Evolutionary conservation across 2,797 vertebrate genomes (phyloP).

Genomic region (Typhlichthys subterraneus): DNA sequence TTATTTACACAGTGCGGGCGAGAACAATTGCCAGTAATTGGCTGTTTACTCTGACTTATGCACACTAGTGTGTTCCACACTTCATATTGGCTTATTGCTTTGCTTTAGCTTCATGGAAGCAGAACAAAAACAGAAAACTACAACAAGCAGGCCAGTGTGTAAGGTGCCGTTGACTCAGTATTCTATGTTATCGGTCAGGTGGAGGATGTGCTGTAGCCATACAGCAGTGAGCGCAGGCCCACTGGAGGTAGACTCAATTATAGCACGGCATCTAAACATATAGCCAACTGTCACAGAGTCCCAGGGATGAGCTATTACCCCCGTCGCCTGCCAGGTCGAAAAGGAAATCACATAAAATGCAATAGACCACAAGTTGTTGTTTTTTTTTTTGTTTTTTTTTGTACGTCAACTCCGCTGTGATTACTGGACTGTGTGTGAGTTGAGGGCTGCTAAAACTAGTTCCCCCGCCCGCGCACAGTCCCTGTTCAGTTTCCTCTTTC

Average conservation of each 20-base stretch:
- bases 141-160: background rate
- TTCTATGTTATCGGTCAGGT: slow-evolving; percentile 25
- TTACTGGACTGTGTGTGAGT: slow-evolving; percentile 1
- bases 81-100: background rate
- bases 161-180: slow-evolving; percentile 7
- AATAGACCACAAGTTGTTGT: background rate
- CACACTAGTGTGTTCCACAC: background rate
- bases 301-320: slow-evolving; percentile 18
- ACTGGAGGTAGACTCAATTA: slow-evolving; percentile 22
- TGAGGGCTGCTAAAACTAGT: slow-evolving; percentile 3
- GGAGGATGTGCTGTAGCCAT: background rate
- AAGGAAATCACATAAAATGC: background rate
- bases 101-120: background rate
- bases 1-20: background rate
- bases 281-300: slow-evolving; percentile 15
- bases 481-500: slow-evolving; percentile 1
- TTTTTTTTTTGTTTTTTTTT: background rate
- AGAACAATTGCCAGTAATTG: background rate
- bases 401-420: slow-evolving; percentile 1
- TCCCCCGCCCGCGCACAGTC: background rate
- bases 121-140: background rate
- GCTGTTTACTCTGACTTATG: background rate
- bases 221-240: slow-evolving; percentile 3
- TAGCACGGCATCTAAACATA: slow-evolving; percentile 21
- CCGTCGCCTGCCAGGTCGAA: slow-evolving; percentile 1